phyloP scores from a whole-genome alignment of 2,888 invertebrate species.

The Nomada ruficornis region DNA sequence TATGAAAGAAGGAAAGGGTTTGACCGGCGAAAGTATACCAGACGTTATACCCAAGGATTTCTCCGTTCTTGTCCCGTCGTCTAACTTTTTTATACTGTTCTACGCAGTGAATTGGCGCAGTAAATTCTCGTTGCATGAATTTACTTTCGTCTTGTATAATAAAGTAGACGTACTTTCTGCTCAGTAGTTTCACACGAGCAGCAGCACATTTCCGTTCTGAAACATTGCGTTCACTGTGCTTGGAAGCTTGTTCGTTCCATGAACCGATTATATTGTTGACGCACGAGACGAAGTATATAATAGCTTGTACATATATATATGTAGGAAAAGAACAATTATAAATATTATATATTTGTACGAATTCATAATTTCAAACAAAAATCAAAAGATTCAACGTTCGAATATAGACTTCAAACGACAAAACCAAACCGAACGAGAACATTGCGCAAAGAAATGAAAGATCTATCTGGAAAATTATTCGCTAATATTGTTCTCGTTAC shows the following conservation, averaged over 20 bases:
- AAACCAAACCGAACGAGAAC: too few species aligned
- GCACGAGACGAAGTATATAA: neutral
- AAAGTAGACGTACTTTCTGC: conserved; percentile 59
- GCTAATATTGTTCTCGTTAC: neutral
- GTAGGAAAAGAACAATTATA: neutral
- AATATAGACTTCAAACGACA: neutral
- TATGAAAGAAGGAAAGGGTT: conserved; percentile 5
- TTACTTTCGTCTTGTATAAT: conserved; percentile 62
- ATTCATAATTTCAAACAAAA: neutral
- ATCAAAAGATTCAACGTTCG: neutral
- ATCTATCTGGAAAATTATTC: conserved; percentile 3
- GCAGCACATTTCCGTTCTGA: conserved; percentile 30
- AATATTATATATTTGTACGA: too few species aligned
- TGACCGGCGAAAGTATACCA: neutral
- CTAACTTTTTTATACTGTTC: conserved; percentile 60
- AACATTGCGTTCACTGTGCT: conserved; percentile 9
- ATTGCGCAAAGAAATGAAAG: conserved; percentile 1
- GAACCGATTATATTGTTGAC: conserved; percentile 16
- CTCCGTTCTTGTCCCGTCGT: conserved; percentile 42
- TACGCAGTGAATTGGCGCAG: conserved; percentile 59
- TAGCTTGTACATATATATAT: neutral
- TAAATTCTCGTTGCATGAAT: conserved; percentile 69
- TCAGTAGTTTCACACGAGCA: conserved; percentile 44
- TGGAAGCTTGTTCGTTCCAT: conserved; percentile 11
- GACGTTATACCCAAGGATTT: conserved; percentile 50